Conservation (phyloP, 2,113 vertebrate genomes). For the Morone saxatilis region DNA sequence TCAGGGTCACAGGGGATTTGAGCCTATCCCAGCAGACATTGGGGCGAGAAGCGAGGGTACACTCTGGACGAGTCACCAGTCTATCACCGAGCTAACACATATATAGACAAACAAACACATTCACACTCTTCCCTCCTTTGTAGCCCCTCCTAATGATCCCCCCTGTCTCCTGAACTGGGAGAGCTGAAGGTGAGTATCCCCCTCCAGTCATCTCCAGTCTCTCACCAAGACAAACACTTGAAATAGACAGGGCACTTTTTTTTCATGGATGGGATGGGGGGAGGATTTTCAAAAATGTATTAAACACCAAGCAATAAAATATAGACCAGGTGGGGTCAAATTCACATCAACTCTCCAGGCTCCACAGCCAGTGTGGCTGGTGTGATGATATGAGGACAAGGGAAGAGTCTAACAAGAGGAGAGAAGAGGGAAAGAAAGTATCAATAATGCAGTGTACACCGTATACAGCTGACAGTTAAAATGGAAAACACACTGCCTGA, state of each 20-base stretch:
- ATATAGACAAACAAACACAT: slow-evolving; percentile 52
- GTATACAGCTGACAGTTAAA: slow-evolving; percentile 72
- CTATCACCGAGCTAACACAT: slow-evolving; percentile 26
- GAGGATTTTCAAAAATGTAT: slow-evolving; percentile 80
- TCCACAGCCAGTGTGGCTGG: slow-evolving; percentile 54
- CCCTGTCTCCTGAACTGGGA: slow-evolving; percentile 72
- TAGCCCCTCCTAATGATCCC: slow-evolving; percentile 75
- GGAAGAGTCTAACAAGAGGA: slow-evolving; percentile 70
- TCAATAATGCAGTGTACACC: slow-evolving; percentile 78
- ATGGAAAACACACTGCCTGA: slow-evolving; percentile 63
- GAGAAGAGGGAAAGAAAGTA: slow-evolving; percentile 68
- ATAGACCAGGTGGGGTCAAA: slow-evolving; percentile 79
- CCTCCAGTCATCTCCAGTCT: slow-evolving; percentile 76
- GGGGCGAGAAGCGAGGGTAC: slow-evolving; percentile 1
- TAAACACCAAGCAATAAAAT: slow-evolving; percentile 81
- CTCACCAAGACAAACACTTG: slow-evolving; percentile 71
- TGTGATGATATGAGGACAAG: slow-evolving; percentile 74
- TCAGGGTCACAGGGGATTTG: slow-evolving; percentile 27
- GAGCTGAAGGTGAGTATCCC: slow-evolving; percentile 79
- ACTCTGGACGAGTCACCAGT: slow-evolving; percentile 10
- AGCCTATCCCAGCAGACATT: slow-evolving; percentile 1
- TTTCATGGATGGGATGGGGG: slow-evolving; percentile 29
- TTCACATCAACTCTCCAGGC: slow-evolving; percentile 68
- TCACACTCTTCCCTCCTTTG: slow-evolving; percentile 46
- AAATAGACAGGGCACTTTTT: slow-evolving; percentile 64